Conservation (phyloP, 1,140 invertebrate species). For the Diorhabda elongata region DNA sequence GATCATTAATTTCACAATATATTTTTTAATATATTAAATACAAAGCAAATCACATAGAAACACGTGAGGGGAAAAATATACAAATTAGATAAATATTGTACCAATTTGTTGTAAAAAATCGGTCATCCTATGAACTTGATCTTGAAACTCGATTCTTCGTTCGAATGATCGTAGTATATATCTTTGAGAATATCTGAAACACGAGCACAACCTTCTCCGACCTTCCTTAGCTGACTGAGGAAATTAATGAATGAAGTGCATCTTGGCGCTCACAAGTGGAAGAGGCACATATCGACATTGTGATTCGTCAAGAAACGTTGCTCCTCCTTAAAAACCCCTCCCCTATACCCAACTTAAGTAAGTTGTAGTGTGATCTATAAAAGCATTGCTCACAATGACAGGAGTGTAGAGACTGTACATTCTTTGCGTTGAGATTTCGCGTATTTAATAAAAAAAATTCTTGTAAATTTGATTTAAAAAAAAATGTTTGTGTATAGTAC, state of each 20-base stretch:
- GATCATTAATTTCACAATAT: no score
- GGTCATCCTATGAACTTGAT: conserved; percentile 24
- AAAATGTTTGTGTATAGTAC: conserved; percentile 45
- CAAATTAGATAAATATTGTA: not conserved
- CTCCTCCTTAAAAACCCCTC: conserved; percentile 37
- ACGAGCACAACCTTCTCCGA: conserved; percentile 16
- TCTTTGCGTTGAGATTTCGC: conserved; percentile 30
- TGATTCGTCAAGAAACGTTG: conserved; percentile 29
- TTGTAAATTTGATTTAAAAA: conserved; percentile 15
- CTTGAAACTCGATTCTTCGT: conserved; percentile 19
- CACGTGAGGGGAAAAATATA: no score
- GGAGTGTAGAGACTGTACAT: conserved; percentile 34
- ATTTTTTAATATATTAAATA: no score
- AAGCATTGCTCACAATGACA: conserved; percentile 36
- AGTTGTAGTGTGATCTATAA: conserved; percentile 39
- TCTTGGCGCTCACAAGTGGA: conserved; percentile 22
- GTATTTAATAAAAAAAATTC: conserved; percentile 22
- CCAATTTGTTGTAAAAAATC: not conserved
- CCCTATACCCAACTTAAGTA: conserved; percentile 33
- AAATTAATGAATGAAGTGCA: conserved; percentile 38
- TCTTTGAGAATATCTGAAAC: conserved; percentile 14
- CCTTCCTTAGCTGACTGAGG: conserved; percentile 22
- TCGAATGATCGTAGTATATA: conserved; percentile 10
- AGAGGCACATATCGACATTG: conserved; percentile 19
- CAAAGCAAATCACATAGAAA: no score